Base-by-base conservation (phyloP, 2,797 vertebrate species). In the Pipistrellus pygmaeus region DNA sequence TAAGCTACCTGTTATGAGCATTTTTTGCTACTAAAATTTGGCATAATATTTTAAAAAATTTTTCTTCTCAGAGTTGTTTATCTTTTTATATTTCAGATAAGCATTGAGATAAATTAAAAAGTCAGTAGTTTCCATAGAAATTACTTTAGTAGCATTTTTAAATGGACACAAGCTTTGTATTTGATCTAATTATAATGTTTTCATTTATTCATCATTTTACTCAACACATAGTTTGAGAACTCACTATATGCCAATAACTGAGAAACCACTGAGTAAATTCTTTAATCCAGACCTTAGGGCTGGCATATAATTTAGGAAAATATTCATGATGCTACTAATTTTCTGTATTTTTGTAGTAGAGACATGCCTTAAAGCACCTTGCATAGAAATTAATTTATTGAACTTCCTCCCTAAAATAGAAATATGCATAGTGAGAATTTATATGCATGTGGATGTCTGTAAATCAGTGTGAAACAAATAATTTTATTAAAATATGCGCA, bases 341-440 rank as follows among this genome's bases (percentile, higher is more conserved):
- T 91, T 77, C 62, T 88, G 11, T 87, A 15, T 72, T 91, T n/a
- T 14, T 41, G 8, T 18, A 81, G 13, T 72, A n/a, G 80, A 90
- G 11, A 62, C 13, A 48, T 32, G 8, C 32, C 71, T 27, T 68
- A 72, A 90, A 62, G 14, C 32, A 73, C 75, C 44, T 75, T 78
- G 3, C 3, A 71, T 5, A 91, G 84, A 64, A 86, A 76, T n/a
- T 20, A 2, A 38, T 68, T 20, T 35, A 73, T 41, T 55, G 55
- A 92, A 71, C 18, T 51, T 20, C 14, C 35, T 4, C 14, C 35
- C 21, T 76, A 38, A 68, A n/a, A 72, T 17, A 77, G 18, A n/a
- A 12, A 21, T 21, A n/a, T 71, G 9, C 12, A 9, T 38, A 32
- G 38, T 51, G 3, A 46, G 0, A 60, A 12, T 75, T 21, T 73